Conservation (phyloP, 2,797 vertebrate genomes). For the Brachyalestes nurse region DNA sequence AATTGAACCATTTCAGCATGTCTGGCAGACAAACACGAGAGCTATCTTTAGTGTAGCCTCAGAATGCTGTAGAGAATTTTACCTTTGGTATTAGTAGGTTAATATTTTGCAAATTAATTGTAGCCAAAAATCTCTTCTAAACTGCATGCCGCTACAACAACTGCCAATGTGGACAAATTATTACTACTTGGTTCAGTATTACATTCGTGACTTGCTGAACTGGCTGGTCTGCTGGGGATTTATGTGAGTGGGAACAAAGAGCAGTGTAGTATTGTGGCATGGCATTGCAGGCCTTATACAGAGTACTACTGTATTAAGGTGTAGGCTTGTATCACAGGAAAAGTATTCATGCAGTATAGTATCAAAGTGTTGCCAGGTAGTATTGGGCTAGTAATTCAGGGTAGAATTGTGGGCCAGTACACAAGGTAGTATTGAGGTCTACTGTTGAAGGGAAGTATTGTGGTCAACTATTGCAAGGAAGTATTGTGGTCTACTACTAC, state of each 20-base stretch:
- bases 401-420: neutral
- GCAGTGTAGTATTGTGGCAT: neutral
- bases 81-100: no score
- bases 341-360: neutral
- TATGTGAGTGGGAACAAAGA: no score
- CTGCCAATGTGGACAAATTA: conserved; percentile 48
- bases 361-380: neutral
- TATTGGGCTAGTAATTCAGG: neutral
- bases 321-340: neutral
- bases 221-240: neutral
- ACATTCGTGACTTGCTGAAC: conserved; percentile 24
- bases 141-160: neutral
- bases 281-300: neutral
- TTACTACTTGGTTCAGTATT: conserved; percentile 60
- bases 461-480: no score
- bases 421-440: neutral
- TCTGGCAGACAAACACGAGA: no score
- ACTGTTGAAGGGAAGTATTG: no score
- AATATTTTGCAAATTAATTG: neutral
- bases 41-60: no score
- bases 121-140: neutral
- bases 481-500: no score
- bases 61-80: no score
- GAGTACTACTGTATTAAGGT: neutral
- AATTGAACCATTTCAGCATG: no score